These are phyloP conservation scores for Eulemur rufifrons DNA, from an alignment of 2,113 vertebrate genomes.

Conservation along the genomic window DNA sequence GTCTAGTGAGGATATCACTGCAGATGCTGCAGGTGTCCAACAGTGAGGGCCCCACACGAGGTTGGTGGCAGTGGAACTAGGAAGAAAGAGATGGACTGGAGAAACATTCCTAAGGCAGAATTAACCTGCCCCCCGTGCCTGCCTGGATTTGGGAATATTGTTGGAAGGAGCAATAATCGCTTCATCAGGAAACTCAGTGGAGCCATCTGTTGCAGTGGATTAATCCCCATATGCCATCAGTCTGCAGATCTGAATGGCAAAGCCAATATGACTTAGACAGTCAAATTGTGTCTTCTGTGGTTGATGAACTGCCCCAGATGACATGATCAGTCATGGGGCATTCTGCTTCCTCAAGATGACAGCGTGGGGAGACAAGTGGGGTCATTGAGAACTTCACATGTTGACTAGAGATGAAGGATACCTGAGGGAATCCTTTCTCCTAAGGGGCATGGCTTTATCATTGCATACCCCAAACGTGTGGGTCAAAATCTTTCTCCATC, in stretches of 20 bases:
- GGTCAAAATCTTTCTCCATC: background rate
- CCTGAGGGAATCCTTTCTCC: background rate
- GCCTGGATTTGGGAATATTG: background rate
- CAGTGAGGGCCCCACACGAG: rapidly evolving
- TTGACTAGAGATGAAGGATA: background rate
- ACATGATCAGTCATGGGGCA: background rate
- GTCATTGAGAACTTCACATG: background rate
- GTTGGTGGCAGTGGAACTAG: no score
- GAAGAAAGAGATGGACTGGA: background rate
- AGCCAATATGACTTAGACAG: background rate
- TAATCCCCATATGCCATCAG: background rate
- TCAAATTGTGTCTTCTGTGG: background rate
- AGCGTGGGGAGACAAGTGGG: background rate
- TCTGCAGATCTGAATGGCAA: background rate
- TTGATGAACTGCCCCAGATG: background rate
- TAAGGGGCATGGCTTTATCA: background rate
- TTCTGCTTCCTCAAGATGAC: background rate
- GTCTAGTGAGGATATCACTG: background rate
- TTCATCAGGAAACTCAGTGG: background rate
- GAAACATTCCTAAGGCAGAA: background rate
- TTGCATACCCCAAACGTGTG: no score
- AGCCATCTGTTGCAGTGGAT: background rate
- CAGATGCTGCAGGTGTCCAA: background rate
- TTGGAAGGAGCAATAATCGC: background rate
- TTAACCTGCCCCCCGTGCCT: no score